Evolutionary conservation across 92 coral and sea anemone species (phyloP).

Genomic region (Blastomussa wellsi): DNA sequence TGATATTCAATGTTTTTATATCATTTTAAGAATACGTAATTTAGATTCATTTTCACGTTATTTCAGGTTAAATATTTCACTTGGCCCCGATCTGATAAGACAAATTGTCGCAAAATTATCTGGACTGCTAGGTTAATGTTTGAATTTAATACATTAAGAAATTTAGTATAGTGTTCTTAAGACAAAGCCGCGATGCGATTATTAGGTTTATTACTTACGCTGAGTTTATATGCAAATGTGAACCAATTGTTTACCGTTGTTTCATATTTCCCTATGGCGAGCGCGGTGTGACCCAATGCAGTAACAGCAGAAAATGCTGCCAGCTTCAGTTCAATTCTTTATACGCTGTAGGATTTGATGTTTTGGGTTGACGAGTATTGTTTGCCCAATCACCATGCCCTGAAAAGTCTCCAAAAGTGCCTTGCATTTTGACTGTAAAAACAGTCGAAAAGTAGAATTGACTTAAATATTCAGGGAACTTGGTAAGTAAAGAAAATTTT

Average conservation of each 20-base stretch:
- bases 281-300: neutral
- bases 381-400: neutral
- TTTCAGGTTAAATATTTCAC: neutral
- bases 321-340: neutral
- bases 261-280: conserved; percentile 8
- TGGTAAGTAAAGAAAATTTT: neutral
- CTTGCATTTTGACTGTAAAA: neutral
- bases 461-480: neutral
- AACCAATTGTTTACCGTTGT: conserved; percentile 8
- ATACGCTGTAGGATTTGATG: neutral
- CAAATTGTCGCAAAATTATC: neutral
- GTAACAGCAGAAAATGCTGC: neutral
- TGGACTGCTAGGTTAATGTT: neutral
- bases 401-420: neutral
- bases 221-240: conserved; percentile 23
- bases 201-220: conserved; percentile 2
- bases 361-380: neutral
- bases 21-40: neutral
- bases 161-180: no score
- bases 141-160: neutral
- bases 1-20: neutral
- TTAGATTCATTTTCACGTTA: neutral
- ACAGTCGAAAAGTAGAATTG: neutral
- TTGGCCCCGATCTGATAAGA: neutral
- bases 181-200: conserved; percentile 18